Base-by-base conservation (phyloP, 2,113 vertebrate genomes). In the Gobius niger region DNA sequence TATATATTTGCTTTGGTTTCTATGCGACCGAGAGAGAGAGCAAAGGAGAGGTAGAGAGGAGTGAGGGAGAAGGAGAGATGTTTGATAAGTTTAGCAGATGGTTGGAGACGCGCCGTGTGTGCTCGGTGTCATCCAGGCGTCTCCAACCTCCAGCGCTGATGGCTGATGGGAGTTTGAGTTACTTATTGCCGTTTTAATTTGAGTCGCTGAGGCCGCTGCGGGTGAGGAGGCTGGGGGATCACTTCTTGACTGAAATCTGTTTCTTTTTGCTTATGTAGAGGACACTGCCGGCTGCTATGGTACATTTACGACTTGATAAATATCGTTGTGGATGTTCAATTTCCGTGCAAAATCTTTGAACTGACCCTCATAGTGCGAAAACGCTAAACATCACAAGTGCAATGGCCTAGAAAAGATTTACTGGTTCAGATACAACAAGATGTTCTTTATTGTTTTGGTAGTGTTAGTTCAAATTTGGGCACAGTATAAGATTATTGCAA, bases 51-150 rank as follows among this genome's bases (percentile, higher is more conserved):
- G 9, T 6, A 49, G n/a, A 7, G 13, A n/a, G 7, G 14, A 7
- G 5, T 15, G 14, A 50, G 9, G 15, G 7, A 49, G 49, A 61
- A 63, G 56, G 70, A 44, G 56, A 7, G 24, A 4, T 14, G 15
- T 42, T 75, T 91, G 89, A 91, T 91, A 85, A 88, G 85, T 91
- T 88, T 81, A 85, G 87, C 89, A 91, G 89, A 91, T 90, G 89
- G 86, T 81, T 74, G 70, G 80, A 85, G 83, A 85, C 68, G 14
- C 49, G 62, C 57, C 61, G 67, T 60, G 42, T 52, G 47, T 63
- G 41, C 5, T 47, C 57, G 41, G 73, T 52, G 50, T 69, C 73
- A 70, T 76, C 65, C 15, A 60, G 62, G 50, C 44, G 40, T 44
- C 65, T 56, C 47, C 67, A 60, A n/a, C 65, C 52, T 72, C 69